phyloP scores from a whole-genome alignment of 2,888 invertebrate species.

The Dendrolimus pini region DNA sequence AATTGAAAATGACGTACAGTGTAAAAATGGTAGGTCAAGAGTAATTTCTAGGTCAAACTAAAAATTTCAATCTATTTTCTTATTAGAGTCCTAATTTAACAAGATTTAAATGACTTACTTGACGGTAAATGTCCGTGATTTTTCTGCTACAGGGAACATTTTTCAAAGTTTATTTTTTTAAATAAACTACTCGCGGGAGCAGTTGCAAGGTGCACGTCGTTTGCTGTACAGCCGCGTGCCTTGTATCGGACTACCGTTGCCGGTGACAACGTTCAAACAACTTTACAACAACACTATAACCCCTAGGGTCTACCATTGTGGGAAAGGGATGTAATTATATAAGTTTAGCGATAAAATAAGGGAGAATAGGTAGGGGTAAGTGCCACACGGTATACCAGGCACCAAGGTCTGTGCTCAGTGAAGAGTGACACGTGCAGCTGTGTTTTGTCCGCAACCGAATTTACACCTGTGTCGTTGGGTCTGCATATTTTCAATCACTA shows the following conservation, averaged over 20 bases:
- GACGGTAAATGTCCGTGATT: too few species aligned
- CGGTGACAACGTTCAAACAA: conserved; percentile 68
- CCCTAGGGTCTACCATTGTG: conserved; percentile 39
- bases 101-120: too few species aligned
- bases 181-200: neutral
- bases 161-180: too few species aligned
- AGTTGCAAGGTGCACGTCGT: neutral
- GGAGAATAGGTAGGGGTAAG: conserved; percentile 50
- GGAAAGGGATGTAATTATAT: conserved; percentile 41
- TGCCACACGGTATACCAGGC: conserved; percentile 43
- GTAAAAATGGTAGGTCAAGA: too few species aligned
- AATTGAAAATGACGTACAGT: too few species aligned
- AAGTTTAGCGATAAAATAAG: conserved; percentile 23
- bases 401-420: conserved; percentile 56
- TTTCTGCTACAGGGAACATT: too few species aligned
- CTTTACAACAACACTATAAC: conserved; percentile 53
- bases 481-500: conserved; percentile 1
- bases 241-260: conserved; percentile 66
- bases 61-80: too few species aligned
- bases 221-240: conserved; percentile 40
- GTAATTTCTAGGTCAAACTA: too few species aligned
- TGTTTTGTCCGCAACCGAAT: conserved; percentile 43
- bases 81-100: too few species aligned
- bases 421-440: conserved; percentile 56
- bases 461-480: conserved; percentile 44